phyloP scores from a whole-genome alignment of 2,113 vertebrate species.

The Microcebus jonahi region DNA sequence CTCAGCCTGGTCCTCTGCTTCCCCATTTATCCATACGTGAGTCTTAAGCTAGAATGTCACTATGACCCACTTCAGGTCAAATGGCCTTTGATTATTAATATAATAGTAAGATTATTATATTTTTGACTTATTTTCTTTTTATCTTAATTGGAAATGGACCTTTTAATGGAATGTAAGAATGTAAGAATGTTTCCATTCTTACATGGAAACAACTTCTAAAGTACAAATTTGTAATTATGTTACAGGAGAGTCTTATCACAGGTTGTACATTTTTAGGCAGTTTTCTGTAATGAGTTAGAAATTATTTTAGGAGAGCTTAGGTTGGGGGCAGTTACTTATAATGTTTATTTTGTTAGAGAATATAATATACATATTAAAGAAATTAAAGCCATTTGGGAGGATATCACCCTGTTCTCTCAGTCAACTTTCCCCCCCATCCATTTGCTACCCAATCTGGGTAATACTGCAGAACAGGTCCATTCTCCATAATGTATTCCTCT shows the following conservation, averaged over 20 bases:
- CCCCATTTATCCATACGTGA: not conserved
- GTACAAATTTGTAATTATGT: not conserved
- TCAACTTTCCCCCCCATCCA: not conserved
- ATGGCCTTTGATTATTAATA: not conserved
- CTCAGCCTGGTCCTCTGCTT: not conserved
- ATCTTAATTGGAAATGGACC: not conserved
- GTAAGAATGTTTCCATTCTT: not conserved
- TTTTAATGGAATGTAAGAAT: not conserved
- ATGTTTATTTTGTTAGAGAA: not conserved
- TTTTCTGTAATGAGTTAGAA: constrained; percentile 2
- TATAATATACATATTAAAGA: not conserved
- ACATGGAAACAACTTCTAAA: not conserved
- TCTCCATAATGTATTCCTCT: not conserved
- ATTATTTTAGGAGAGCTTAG: not conserved
- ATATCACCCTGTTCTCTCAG: not conserved
- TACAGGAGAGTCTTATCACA: not conserved
- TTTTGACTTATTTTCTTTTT: not conserved
- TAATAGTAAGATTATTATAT: not conserved
- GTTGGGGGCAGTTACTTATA: not conserved
- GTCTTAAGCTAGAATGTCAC: not conserved
- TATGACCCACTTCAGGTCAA: not conserved
- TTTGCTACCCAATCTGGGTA: not conserved
- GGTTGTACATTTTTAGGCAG: not conserved
- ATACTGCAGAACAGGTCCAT: not conserved
- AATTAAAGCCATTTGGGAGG: not conserved